Base-by-base conservation (phyloP, 2,113 vertebrate genomes). In the Oryzias woworae region DNA sequence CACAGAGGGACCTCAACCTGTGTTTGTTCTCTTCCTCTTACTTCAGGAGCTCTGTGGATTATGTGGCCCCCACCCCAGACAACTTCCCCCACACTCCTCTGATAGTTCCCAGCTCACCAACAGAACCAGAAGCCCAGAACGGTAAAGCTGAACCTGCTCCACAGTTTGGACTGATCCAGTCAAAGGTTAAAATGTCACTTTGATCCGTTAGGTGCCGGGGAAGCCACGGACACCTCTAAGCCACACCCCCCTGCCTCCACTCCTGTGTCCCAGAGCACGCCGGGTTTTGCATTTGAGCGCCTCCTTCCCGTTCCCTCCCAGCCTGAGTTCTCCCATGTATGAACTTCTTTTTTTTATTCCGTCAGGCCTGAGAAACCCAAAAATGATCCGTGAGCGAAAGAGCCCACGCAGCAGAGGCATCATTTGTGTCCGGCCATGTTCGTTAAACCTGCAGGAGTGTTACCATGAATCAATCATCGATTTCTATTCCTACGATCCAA, bases 291-390 rank as follows among this genome's bases (percentile, higher is more conserved):
- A n/a, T 70, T 92, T 18, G 92, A 92, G 10, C 91, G 72, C 55
- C 60, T 88, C 15, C 82, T 95, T 7, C 84, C 93, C 62, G 3
- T 94, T 28, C 96, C 96, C 4, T 94, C 95, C 4, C 96, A 96
- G 76, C 97, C 96, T 0, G 92, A 96, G 26, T 95, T 99, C 70
- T 99, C 97, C 70, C 96, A 99, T 36, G 97, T 99, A 86, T 69
- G 94, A 83, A 8, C 53, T 52, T 28, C 13, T 61, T 46, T 36
- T 62, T 17, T 20, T 3, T 63, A 36, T 20, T 17, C n/a, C 8
- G 16, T 36, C 36, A 10, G 36, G 36, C 36, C 31, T 36, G 36
- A 36, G 36, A 36, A 36, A 36, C 10, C 10, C 1, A 2, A 36
- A 36, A 36, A 36, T 36, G 36, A 36, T 8, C 36, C 2, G 10